These are phyloP conservation scores for Sebastes alutus DNA, from an alignment of 2,797 vertebrate species.

Conservation along the genomic window DNA sequence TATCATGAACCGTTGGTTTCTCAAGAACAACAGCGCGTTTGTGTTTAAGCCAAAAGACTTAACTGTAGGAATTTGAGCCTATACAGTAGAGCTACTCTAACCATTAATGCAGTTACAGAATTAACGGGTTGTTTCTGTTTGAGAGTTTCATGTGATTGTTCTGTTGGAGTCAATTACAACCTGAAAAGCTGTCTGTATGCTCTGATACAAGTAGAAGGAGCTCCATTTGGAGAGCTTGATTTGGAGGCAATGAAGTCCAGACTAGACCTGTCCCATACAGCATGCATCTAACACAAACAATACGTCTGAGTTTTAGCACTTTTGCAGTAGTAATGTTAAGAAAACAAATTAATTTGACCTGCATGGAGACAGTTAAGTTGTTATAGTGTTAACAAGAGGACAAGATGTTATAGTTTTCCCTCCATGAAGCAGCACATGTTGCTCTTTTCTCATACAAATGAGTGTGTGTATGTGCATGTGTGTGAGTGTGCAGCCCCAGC, in stretches of 20 bases:
- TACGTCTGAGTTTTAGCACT: neutral
- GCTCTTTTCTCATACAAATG: constrained; percentile 51
- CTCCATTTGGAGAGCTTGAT: neutral
- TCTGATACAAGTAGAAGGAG: neutral
- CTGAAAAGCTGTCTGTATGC: neutral
- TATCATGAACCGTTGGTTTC: constrained; percentile 10
- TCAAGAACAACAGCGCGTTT: constrained; percentile 49
- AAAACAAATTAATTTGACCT: neutral
- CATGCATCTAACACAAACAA: neutral
- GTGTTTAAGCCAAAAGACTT: constrained; percentile 47
- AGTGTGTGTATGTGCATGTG: constrained; percentile 24
- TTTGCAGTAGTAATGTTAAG: neutral
- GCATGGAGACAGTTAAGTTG: neutral
- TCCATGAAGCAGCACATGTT: constrained; percentile 43
- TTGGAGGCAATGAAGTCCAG: neutral
- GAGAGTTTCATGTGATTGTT: constrained; percentile 37
- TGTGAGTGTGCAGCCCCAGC: constrained; percentile 26
- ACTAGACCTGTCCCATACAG: neutral
- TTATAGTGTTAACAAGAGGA: neutral
- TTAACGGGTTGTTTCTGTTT: constrained; percentile 9
- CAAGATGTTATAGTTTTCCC: constrained; percentile 39
- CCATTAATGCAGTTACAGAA: constrained; percentile 24
- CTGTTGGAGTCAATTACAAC: neutral
- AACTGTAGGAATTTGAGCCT: constrained; percentile 60
- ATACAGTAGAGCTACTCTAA: constrained; percentile 16